Base-by-base conservation (phyloP, 1,140 invertebrate genomes). In the Cydia pomonella region DNA sequence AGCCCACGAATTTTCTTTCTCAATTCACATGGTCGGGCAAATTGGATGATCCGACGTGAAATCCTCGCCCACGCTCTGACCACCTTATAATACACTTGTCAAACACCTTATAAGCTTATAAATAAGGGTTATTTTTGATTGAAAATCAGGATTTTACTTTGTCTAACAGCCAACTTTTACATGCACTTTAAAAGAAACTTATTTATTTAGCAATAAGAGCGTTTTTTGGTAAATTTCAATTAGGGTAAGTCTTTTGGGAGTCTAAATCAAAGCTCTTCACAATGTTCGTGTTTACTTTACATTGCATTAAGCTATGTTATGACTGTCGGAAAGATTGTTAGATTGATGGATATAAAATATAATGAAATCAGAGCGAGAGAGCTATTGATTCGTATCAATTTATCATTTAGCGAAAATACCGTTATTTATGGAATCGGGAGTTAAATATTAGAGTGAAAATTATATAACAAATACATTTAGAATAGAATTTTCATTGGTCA, bases 11-110 rank as follows among this genome's bases (percentile, higher is more conserved):
- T 69, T 69, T 69, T 69, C 64, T 33, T 33, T 69, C 29, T 33
- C 64, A 69, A 69, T 69, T 69, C 64, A 69, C 64, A 69, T 69
- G 64, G 23, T 10, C 33, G 18, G 13, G 64, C 64, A 69, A 69
- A 69, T 69, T 69, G 64, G 64, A 69, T 69, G 64, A 69, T 69
- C 64, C 64, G 18, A 33, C 64, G 64, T 69, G 16, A 69, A 69
- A 38, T 33, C 47, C 64, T 33, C 29, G 29, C 64, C 29, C 29
- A 69, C 64, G n/a, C 63, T 66, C 27, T 63, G 25, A 66, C 63
- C 47, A 59, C 6, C 21, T 59, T 59, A 59, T 12, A 0, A 59
- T 59, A 23, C 53, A 23, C 53, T 18, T 23, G 21, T 7, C 18
- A 10, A 23, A 23, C 18, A 21, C 21, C n/a, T 59, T 23, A 59